A percentile compares a stretch with the other conserved stretches of the same genome.
phyloP scores from a whole-genome alignment of 2,113 vertebrate species.

The Miniopterus natalensis region DNA sequence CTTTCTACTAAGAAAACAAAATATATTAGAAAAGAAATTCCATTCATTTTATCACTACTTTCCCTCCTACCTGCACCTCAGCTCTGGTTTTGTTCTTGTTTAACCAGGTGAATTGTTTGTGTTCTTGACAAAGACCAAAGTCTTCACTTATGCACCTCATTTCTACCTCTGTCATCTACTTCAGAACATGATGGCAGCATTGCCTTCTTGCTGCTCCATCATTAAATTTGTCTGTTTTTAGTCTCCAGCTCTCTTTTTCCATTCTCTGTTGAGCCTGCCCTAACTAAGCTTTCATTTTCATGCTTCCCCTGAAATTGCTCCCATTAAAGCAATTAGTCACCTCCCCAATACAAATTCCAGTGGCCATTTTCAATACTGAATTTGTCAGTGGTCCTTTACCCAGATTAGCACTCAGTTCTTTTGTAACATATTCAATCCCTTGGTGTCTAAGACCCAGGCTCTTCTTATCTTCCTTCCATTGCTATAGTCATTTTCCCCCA shows the following conservation, averaged over 20 bases:
- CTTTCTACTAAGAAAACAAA: background rate
- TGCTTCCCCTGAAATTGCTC: background rate
- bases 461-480: background rate
- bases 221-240: background rate
- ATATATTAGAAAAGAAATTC: background rate
- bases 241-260: background rate
- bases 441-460: background rate
- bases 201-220: background rate
- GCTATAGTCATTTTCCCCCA: background rate
- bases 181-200: background rate
- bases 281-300: background rate
- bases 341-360: background rate
- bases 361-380: background rate
- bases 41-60: background rate
- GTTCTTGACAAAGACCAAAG: background rate
- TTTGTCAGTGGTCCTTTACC: background rate
- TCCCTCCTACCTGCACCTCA: background rate
- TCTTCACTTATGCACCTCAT: background rate
- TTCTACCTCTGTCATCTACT: background rate
- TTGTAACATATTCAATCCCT: background rate
- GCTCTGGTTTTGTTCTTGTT: background rate
- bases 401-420: background rate
- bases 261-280: background rate
- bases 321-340: background rate
- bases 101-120: background rate